Evolutionary conservation across 1,140 invertebrate species (phyloP).

Genomic region (Bicyclus anynana): DNA sequence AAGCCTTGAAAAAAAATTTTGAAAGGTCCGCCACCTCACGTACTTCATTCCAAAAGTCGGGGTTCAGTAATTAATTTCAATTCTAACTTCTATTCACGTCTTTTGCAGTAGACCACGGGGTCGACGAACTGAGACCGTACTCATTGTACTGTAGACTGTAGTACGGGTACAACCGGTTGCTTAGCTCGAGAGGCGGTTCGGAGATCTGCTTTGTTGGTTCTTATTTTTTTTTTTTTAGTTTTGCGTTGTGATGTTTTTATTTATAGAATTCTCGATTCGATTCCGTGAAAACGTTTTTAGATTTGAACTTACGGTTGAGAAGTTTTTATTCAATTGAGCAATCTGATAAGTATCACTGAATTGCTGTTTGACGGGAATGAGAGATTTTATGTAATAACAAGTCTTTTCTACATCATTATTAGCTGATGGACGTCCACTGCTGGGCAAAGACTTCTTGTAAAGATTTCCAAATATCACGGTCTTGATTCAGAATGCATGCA

Average conservation of each 20-base stretch:
- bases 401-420: no score
- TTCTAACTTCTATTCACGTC: constrained; percentile 9
- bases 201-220: constrained; percentile 2
- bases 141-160: constrained; percentile 5
- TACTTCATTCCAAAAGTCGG: constrained; percentile 3
- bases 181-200: constrained; percentile 1
- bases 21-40: neutral
- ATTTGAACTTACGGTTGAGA: neutral
- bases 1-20: neutral
- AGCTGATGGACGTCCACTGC: no score
- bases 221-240: constrained; percentile 1
- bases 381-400: no score
- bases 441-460: no score
- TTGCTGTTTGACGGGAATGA: no score
- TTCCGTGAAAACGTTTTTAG: neutral
- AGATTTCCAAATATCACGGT: no score
- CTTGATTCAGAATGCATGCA: no score
- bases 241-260: neutral
- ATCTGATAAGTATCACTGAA: neutral
- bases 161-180: constrained; percentile 8
- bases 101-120: constrained; percentile 8
- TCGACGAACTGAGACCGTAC: constrained; percentile 4
- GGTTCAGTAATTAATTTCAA: constrained; percentile 10
- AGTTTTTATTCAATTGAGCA: neutral
- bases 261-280: neutral